Evolutionary conservation across 2,888 invertebrate genomes (phyloP).

Genomic region (Hybos culiciformis): DNA sequence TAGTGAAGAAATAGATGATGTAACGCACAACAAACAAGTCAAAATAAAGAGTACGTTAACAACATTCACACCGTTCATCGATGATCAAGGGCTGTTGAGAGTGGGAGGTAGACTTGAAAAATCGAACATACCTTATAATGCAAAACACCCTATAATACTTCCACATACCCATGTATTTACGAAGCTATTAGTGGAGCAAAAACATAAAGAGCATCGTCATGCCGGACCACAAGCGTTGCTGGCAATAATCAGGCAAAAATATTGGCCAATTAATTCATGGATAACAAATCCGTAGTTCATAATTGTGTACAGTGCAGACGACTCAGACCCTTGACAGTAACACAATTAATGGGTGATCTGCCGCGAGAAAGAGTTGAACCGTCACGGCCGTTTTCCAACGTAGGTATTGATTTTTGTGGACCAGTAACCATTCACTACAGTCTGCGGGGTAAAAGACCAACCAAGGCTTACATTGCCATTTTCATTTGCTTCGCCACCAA

Average conservation of each 20-base stretch:
- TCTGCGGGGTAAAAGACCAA: slow-evolving; percentile 3
- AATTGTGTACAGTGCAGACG: not conserved
- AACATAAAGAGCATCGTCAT: slow-evolving; percentile 1
- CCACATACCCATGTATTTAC: slow-evolving; percentile 1
- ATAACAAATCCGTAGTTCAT: not conserved
- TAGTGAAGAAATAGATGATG: no score
- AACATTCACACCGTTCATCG: not conserved
- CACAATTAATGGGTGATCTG: slow-evolving; percentile 7
- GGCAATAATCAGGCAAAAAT: slow-evolving; percentile 11
- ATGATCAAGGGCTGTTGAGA: not conserved
- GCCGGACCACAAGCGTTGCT: slow-evolving; percentile 1
- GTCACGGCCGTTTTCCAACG: slow-evolving; percentile 3
- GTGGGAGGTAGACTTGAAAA: not conserved
- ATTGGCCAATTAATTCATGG: slow-evolving; percentile 14
- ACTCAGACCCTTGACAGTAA: not conserved
- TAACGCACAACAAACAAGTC: not conserved
- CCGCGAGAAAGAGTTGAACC: slow-evolving; percentile 6
- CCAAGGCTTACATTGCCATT: slow-evolving; percentile 9
- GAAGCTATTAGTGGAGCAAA: slow-evolving; percentile 4
- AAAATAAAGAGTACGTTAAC: not conserved
- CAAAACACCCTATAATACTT: slow-evolving; percentile 3
- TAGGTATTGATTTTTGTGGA: slow-evolving; percentile 9
- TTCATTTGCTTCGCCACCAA: slow-evolving; percentile 10
- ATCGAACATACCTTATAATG: not conserved
- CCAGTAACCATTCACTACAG: slow-evolving; percentile 1